A percentile compares a stretch with the other conserved stretches of the same genome.
Conservation (phyloP, 2,113 vertebrate species). For the Sialia sialis region DNA sequence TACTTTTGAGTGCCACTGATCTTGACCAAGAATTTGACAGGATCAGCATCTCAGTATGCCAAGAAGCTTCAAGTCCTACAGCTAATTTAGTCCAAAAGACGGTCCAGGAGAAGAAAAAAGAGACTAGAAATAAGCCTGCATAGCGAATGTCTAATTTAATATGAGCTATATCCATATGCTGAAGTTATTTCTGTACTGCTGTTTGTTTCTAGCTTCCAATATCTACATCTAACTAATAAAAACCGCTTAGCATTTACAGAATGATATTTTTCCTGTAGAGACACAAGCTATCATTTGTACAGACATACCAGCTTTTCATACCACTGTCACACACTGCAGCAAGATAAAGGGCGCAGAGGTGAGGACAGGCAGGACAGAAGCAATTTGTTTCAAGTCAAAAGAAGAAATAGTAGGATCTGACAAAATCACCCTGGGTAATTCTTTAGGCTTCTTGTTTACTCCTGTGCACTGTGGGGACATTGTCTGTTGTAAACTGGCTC, state of each 20-base stretch:
- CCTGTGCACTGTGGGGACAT: background rate
- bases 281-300: background rate
- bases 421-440: background rate
- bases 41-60: background rate
- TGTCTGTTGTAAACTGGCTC: background rate
- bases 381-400: background rate
- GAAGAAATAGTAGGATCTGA: background rate
- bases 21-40: background rate
- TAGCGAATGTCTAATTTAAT: background rate
- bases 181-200: background rate
- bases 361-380: background rate
- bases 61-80: background rate
- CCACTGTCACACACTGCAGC: background rate
- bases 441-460: background rate
- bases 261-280: background rate
- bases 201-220: background rate
- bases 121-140: background rate
- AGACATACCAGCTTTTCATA: background rate
- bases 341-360: background rate
- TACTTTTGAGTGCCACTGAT: background rate
- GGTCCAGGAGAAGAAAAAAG: background rate
- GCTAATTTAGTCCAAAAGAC: background rate
- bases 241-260: background rate
- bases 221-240: slow-evolving; percentile 5
- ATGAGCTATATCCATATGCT: background rate